These are phyloP conservation scores for Heliconius ethilla DNA, from an alignment of 2,888 invertebrate genomes.

Conservation along the genomic window DNA sequence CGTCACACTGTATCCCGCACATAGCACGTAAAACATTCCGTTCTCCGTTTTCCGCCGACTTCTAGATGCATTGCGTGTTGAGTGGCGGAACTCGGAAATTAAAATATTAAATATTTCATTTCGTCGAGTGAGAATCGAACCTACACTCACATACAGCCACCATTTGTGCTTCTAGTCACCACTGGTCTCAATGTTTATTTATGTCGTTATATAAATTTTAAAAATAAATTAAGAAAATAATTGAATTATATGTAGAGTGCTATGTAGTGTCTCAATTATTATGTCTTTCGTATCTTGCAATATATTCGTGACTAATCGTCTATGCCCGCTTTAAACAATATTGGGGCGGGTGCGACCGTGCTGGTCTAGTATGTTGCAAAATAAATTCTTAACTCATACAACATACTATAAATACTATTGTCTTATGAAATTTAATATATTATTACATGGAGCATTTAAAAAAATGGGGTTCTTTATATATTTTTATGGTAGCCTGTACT, in stretches of 20 bases:
- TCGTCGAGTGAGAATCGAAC: too few relatives aligned
- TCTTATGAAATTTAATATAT: not conserved
- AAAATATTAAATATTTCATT: too few relatives aligned
- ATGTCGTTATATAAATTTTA: too few relatives aligned
- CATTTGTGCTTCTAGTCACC: too few relatives aligned
- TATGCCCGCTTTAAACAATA: slow-evolving; percentile 29
- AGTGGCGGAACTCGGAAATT: too few relatives aligned
- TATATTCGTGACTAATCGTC: slow-evolving; percentile 36
- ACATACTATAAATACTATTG: slow-evolving; percentile 5
- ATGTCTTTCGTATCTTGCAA: slow-evolving; percentile 23
- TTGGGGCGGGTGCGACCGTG: slow-evolving; percentile 22
- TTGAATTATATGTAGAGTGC: not conserved
- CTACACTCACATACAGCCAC: too few relatives aligned
- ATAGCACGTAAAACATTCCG: too few relatives aligned
- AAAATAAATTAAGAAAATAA: not conserved
- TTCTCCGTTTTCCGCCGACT: too few relatives aligned
- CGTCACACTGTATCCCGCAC: too few relatives aligned
- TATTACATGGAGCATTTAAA: not conserved
- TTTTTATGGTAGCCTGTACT: not conserved
- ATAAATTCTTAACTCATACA: slow-evolving; percentile 28
- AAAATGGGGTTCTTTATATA: not conserved
- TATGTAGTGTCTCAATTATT: slow-evolving; percentile 7
- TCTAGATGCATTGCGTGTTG: too few relatives aligned
- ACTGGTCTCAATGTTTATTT: too few relatives aligned
- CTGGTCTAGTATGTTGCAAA: slow-evolving; percentile 28